Evolutionary conservation across 2,113 vertebrate species (phyloP), one percentile per base, ranked within the genome.

Genomic region (Edolisoma coerulescens): DNA sequence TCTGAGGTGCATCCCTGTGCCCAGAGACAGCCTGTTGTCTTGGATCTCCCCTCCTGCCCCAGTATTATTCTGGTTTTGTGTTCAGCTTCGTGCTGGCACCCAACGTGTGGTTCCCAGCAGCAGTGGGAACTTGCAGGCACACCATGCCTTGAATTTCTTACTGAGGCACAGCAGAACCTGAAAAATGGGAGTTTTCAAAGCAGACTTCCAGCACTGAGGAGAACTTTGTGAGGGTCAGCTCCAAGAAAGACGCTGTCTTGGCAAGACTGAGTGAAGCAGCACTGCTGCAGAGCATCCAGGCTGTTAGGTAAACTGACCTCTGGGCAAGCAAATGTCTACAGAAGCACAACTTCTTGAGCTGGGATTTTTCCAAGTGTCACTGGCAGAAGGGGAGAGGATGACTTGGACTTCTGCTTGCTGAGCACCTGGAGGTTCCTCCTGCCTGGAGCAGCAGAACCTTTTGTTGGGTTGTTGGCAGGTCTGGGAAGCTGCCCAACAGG

Each of bases 401-500:
- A 4, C 60, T 54, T 32, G 39, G 63, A 18, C 23, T 53, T 37
- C 24, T 86, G 39, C 57, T 41, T 1, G 0, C 50, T 13, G 49
- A 54, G 56, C 39, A 21, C 45, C 42, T 56, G 49, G 33, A 49
- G 11, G 26, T 61, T 70, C 80, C 37, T 81, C 18, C 56, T 84
- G 76, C 77, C 54, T 14, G 16, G 22, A 2, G 3, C 82, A 39
- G 39, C n/a, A 68, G 57, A n/a, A 5, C 28, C 57, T 45, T 75
- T n/a, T n/a, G 0, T 27, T 1, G 1, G 22, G 32, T 13, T 44
- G 9, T 24, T 5, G 3, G 63, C 44, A 20, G 53, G 4, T 59
- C 39, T 60, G 39, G 35, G 42, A 17, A 52, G 69, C 49, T 67
- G 33, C 53, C 61, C 4, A 0, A 0, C 0, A 3, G 1, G 1